A percentile compares a stretch with the other conserved stretches of the same genome.
phyloP scores from a whole-genome alignment of 2,113 vertebrate genomes.

The Sorex fumeus region DNA sequence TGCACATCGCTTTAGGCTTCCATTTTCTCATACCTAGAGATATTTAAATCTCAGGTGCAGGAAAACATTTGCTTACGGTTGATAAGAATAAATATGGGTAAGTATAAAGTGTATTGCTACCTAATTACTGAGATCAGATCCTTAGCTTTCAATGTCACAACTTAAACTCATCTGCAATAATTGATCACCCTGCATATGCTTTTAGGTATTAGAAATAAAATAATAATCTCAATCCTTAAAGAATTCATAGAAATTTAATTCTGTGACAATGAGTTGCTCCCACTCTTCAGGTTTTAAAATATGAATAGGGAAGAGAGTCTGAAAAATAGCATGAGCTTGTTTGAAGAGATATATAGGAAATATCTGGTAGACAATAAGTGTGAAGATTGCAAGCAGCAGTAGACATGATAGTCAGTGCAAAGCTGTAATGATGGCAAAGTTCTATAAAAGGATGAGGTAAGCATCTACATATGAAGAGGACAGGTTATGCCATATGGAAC shows the following conservation, averaged over 20 bases:
- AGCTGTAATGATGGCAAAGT: rapidly evolving
- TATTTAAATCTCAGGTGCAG: not conserved
- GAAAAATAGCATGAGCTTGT: rapidly evolving
- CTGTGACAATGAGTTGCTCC: rapidly evolving
- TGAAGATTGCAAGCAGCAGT: no score
- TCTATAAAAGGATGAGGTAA: not conserved
- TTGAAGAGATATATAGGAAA: not conserved
- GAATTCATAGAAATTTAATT: not conserved
- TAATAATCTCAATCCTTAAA: not conserved
- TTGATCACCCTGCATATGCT: not conserved
- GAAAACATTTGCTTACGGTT: not conserved
- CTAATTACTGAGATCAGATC: not conserved
- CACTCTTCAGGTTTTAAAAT: rapidly evolving
- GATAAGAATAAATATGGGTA: not conserved
- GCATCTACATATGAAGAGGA: rapidly evolving
- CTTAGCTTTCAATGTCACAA: not conserved
- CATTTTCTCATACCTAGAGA: not conserved
- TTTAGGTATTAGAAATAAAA: not conserved
- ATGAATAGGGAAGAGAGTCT: rapidly evolving
- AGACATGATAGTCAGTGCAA: no score
- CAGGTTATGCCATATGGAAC: rapidly evolving
- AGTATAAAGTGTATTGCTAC: rapidly evolving
- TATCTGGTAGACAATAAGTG: rapidly evolving
- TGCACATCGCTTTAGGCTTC: not conserved
- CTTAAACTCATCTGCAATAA: not conserved